These are phyloP conservation scores for Chanos chanos DNA, from an alignment of 2,797 vertebrate species.

Conservation along the genomic window DNA sequence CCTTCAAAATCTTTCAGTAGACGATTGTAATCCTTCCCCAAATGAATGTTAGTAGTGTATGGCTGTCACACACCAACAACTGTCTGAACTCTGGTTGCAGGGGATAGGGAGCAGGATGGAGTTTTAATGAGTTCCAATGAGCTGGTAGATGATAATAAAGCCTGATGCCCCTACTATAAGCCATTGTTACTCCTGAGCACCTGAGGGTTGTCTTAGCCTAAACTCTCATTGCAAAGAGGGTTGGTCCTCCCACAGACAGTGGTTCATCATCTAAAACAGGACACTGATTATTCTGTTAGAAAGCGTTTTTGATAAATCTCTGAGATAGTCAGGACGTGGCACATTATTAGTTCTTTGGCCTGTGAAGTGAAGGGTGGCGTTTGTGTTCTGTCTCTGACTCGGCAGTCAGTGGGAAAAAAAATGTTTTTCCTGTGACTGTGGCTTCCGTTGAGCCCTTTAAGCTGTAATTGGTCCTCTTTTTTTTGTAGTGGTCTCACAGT, in stretches of 20 bases:
- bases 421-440: too few species aligned
- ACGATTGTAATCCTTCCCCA: constrained; percentile 6
- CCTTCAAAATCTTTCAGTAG: constrained; percentile 8
- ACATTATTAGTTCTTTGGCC: too few species aligned
- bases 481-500: too few species aligned
- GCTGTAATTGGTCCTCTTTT: too few species aligned
- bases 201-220: constrained; percentile 2
- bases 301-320: too few species aligned
- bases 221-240: constrained; percentile 1
- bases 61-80: constrained; percentile 17
- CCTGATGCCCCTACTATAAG: constrained; percentile 4
- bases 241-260: neutral
- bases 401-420: too few species aligned
- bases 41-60: constrained; percentile 26
- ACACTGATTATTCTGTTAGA: too few species aligned
- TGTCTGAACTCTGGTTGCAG: constrained; percentile 23
- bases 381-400: too few species aligned
- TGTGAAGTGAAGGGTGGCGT: too few species aligned
- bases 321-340: too few species aligned
- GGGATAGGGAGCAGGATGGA: constrained; percentile 2
- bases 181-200: constrained; percentile 10
- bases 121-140: constrained; percentile 38
- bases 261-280: neutral
- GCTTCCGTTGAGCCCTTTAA: too few species aligned
- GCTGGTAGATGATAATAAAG: constrained; percentile 42